These are phyloP conservation scores for Falco rusticolus DNA, from an alignment of 2,797 vertebrate species.

Conservation along the genomic window DNA sequence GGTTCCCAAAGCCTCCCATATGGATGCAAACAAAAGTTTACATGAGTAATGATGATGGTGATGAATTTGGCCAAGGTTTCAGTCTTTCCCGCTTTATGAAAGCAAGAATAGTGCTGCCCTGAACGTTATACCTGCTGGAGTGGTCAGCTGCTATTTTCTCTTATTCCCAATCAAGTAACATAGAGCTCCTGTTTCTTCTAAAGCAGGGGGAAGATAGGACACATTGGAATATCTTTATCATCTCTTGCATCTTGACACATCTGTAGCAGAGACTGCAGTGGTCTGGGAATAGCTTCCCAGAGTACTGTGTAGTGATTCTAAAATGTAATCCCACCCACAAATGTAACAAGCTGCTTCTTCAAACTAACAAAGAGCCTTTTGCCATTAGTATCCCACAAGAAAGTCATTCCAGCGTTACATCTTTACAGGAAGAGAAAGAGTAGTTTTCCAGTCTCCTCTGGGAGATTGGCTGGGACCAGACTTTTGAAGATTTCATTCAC, in stretches of 20 bases:
- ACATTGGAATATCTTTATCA: rapidly evolving
- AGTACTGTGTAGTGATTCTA: neutral
- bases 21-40: neutral
- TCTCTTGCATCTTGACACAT: neutral
- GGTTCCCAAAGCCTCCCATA: neutral
- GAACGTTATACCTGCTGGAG: neutral
- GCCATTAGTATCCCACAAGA: neutral
- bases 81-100: neutral
- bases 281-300: neutral
- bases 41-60: neutral
- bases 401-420: neutral
- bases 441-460: neutral
- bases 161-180: neutral
- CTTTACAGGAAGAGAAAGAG: neutral
- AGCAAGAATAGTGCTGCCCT: neutral
- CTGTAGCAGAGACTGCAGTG: neutral
- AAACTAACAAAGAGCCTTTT: neutral
- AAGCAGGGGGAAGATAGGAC: neutral
- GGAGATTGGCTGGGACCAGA: neutral
- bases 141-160: neutral
- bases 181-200: neutral
- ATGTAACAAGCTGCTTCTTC: neutral
- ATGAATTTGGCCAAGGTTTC: neutral
- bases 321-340: neutral
- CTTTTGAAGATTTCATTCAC: neutral